phyloP scores from a whole-genome alignment of 23 tunicate species.

The Botrylloides violaceus region DNA sequence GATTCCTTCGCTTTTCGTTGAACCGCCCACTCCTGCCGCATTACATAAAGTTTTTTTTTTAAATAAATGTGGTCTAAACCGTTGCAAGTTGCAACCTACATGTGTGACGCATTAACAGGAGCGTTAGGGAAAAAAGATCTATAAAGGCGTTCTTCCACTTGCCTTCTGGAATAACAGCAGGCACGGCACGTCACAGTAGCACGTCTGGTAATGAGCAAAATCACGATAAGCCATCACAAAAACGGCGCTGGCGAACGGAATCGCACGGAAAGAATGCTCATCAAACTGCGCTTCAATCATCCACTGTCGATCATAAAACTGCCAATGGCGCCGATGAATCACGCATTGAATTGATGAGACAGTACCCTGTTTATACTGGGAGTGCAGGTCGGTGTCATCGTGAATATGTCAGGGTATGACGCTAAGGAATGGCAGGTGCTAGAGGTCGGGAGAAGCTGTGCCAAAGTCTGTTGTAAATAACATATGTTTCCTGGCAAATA shows the following conservation, averaged over 20 bases:
- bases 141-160: neutral
- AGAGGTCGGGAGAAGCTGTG: neutral
- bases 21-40: no score
- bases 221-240: neutral
- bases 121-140: slow-evolving; percentile 5
- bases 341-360: slow-evolving; percentile 2
- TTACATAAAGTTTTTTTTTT: no score
- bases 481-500: neutral
- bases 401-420: neutral
- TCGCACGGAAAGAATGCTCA: neutral
- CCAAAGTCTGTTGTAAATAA: no score
- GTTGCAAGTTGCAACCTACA: no score
- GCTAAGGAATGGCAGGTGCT: neutral
- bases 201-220: neutral
- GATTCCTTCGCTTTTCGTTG: no score
- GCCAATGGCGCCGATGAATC: neutral
- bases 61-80: no score
- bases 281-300: neutral
- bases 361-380: slow-evolving; percentile 18
- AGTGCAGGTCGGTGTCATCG: slow-evolving; percentile 8
- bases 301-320: neutral
- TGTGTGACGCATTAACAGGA: slow-evolving; percentile 1
- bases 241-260: neutral
- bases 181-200: slow-evolving; percentile 3
- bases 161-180: neutral